These are phyloP conservation scores for Oscheius sp. DNA, from an alignment of 2,888 invertebrate species.

Conservation along the genomic window DNA sequence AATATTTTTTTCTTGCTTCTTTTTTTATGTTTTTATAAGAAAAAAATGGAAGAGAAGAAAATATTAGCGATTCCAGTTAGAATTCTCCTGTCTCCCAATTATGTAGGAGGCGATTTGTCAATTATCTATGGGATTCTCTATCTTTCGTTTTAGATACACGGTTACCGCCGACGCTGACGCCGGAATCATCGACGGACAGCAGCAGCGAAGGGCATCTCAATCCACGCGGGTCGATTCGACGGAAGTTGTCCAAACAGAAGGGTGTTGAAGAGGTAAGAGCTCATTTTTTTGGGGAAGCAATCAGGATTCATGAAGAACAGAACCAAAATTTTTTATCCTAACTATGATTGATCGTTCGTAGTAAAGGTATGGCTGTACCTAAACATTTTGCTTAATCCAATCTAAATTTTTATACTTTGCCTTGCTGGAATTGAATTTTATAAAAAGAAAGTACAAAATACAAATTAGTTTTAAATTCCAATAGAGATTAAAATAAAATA, in stretches of 20 bases:
- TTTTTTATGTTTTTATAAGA: not conserved
- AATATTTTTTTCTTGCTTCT: not conserved
- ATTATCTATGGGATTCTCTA: not conserved
- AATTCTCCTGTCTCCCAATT: not conserved
- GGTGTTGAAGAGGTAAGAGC: slow-evolving; percentile 36
- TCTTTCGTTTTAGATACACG: slow-evolving; percentile 17
- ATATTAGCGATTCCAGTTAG: not conserved
- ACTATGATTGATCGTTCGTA: no score
- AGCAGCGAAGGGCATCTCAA: slow-evolving; percentile 6
- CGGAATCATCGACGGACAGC: slow-evolving; percentile 22
- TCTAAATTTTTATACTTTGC: no score
- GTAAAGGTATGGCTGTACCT: no score
- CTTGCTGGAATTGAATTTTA: no score
- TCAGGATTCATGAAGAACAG: not conserved
- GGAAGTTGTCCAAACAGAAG: slow-evolving; percentile 47
- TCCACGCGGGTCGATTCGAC: slow-evolving; percentile 18
- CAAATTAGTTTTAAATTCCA: no score
- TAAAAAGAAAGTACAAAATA: no score
- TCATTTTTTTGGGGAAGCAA: not conserved
- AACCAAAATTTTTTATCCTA: no score
- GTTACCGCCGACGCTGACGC: slow-evolving; percentile 12
- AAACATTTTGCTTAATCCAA: no score
- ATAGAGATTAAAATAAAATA: no score
- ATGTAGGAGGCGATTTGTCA: not conserved
- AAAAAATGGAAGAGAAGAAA: not conserved